Conservation (phyloP, 2,113 vertebrate genomes). For the Butastur rufipennis region DNA sequence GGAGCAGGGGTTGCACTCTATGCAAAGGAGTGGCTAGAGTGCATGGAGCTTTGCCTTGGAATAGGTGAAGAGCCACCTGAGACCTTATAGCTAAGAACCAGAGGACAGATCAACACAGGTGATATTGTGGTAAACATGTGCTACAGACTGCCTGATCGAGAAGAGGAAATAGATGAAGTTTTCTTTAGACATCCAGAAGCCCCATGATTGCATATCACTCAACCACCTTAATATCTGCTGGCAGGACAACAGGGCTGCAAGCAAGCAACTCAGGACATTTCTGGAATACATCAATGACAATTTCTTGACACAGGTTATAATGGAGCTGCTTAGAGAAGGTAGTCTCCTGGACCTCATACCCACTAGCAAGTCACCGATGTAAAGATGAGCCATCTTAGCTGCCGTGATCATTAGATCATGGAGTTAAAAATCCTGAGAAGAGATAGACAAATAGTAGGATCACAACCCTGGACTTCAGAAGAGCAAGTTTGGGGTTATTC, state of each 20-base stretch:
- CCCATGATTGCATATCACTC: neutral
- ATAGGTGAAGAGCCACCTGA: neutral
- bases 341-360: neutral
- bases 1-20: neutral
- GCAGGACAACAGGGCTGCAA: rapidly evolving
- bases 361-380: neutral
- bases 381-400: neutral
- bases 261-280: neutral
- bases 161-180: neutral
- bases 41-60: neutral
- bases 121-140: neutral
- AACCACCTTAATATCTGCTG: neutral
- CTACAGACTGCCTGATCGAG: neutral
- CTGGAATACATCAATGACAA: neutral
- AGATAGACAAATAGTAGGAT: neutral
- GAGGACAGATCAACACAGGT: neutral
- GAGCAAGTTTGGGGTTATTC: neutral
- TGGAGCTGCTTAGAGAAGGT: neutral
- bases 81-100: neutral
- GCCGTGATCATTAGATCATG: neutral
- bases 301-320: neutral
- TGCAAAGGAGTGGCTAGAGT: neutral
- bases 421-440: neutral
- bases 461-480: neutral
- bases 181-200: neutral